Evolutionary conservation across 2,113 vertebrate species (phyloP).

Genomic region (Corythornis madagascariensis): DNA sequence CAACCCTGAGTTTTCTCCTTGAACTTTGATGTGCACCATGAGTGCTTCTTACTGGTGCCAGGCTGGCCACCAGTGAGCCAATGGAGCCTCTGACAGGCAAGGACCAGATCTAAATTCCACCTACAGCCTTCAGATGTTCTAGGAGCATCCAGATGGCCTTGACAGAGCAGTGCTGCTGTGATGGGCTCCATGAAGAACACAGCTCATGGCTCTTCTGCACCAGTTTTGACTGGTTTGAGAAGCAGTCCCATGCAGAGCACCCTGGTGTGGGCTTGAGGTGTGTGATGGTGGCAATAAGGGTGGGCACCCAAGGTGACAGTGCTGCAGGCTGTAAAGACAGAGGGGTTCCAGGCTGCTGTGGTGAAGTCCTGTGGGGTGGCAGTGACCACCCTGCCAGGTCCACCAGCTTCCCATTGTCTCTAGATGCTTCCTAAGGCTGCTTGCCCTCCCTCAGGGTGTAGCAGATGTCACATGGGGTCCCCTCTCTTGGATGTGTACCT

Average conservation of each 20-base stretch:
- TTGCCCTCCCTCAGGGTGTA: background rate
- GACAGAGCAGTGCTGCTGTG: background rate
- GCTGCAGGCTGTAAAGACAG: background rate
- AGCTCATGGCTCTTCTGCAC: background rate
- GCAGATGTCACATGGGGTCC: background rate
- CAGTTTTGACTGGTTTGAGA: background rate
- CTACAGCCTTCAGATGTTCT: background rate
- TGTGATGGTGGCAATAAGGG: background rate
- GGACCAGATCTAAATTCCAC: background rate
- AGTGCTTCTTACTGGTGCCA: background rate
- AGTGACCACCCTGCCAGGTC: background rate
- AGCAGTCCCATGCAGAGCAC: background rate
- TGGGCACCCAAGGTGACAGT: background rate
- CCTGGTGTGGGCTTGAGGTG: accelerated
- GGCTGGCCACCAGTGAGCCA: background rate
- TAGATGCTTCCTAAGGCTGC: background rate
- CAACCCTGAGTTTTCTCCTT: background rate
- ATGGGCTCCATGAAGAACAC: accelerated
- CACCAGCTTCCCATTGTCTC: background rate
- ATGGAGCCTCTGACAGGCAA: background rate
- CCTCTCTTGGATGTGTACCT: background rate
- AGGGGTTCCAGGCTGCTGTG: background rate
- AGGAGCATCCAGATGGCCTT: background rate
- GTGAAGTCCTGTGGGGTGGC: background rate
- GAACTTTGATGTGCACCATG: background rate